Base-by-base conservation (phyloP, 2,113 vertebrate genomes). In the Xenopus borealis region DNA sequence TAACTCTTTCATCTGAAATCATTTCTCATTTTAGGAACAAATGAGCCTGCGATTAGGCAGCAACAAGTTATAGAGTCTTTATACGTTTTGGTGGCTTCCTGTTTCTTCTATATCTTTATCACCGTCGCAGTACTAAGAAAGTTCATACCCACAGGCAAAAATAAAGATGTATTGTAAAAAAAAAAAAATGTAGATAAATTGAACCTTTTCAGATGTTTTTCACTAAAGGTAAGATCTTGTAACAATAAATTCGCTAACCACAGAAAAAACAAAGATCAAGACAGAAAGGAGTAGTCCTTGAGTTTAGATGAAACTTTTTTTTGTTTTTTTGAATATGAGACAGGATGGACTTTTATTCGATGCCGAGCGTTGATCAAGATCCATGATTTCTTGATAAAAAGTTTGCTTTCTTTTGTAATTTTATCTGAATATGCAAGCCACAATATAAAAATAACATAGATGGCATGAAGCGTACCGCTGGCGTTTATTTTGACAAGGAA, bases 131-230 rank as follows among this genome's bases (percentile, higher is more conserved):
- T 61, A 18, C 20, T 61, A 5, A 61, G 58, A 61, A 61, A 20
- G 55, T 58, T 58, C 58, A 16, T 61, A 61, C 58, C 58, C 20
- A 61, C 19, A 61, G 58, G 58, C 58, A 27, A 61, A 10, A 61
- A 61, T 61, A 27, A 61, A 61, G 20, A 23, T 6, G 19, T 6
- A 23, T 23, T 61, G 19, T 23, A 12, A 12, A 61, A 61, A 61
- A 27, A 23, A 61, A 61, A 40, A 12, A 61, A 4, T 20, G 17
- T 18, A 17, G 10, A 27, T 27, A 27, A 61, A 19, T 19, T 58
- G 3, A 18, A 18, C 58, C 58, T 27, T 61, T 10, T 10, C 1
- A 19, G n/a, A 12, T 7, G 55, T 16, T 18, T 27, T 55, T 50
- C 6, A 12, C 58, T 23, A 61, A 61, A 61, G 58, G 58, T 61